Conservation (phyloP, 2,797 vertebrate species). For the Tiaroga cobitis region DNA sequence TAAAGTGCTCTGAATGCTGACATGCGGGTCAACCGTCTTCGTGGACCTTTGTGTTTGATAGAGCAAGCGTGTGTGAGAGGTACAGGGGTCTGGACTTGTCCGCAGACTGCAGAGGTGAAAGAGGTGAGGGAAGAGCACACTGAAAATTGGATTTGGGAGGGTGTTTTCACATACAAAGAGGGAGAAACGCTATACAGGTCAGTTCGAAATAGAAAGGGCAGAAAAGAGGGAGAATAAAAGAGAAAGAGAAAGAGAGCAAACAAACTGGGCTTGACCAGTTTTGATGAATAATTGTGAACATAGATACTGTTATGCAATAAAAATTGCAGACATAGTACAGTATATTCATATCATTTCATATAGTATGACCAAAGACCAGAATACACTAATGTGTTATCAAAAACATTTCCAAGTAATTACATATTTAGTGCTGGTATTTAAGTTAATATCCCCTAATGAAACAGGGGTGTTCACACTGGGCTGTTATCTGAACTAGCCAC, state of each 20-base stretch:
- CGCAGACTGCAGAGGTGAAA: constrained; percentile 26
- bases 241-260: not conserved
- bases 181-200: not conserved
- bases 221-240: not conserved
- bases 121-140: constrained; percentile 31
- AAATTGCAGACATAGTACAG: not conserved
- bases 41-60: constrained; percentile 26
- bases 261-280: not conserved
- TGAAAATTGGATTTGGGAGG: constrained; percentile 46
- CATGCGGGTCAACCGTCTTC: constrained; percentile 15
- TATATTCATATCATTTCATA: not conserved
- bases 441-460: not conserved
- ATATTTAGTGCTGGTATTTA: not conserved
- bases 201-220: constrained; percentile 7
- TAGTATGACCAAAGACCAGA: not conserved
- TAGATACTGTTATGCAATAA: not conserved
- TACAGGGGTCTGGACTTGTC: constrained; percentile 36
- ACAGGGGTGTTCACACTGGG: not conserved
- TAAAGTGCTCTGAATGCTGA: constrained; percentile 41
- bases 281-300: not conserved
- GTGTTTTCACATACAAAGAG: constrained; percentile 46
- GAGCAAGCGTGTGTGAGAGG: constrained; percentile 12
- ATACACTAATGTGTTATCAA: not conserved
- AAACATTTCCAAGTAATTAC: not conserved
- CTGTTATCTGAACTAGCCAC: not conserved